These are phyloP conservation scores for Criorhina ranunculi DNA, from an alignment of 2,888 invertebrate genomes.

Conservation along the genomic window DNA sequence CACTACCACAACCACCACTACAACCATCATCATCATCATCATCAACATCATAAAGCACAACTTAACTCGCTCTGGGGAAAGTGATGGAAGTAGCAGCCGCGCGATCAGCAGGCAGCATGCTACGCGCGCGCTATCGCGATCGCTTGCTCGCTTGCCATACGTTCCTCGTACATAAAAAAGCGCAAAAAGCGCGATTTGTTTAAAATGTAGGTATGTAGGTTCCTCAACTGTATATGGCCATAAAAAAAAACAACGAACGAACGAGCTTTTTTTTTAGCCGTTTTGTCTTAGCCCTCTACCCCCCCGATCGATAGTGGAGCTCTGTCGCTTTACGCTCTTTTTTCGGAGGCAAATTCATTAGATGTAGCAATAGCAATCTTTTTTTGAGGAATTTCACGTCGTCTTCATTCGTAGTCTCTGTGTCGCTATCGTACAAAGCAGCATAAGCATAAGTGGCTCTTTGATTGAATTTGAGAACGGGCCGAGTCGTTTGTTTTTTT, in stretches of 20 bases:
- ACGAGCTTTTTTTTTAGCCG: constrained; percentile 69
- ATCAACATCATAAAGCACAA: constrained; percentile 23
- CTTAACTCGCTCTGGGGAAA: constrained; percentile 62
- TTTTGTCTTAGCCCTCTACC: constrained; percentile 40
- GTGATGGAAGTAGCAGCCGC: constrained; percentile 62
- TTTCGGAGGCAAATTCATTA: constrained; percentile 55
- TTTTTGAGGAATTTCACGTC: constrained; percentile 41
- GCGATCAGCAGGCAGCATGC: constrained; percentile 51
- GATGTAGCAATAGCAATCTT: constrained; percentile 46
- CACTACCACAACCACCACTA: constrained; percentile 11
- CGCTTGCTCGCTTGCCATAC: constrained; percentile 3
- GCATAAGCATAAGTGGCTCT: constrained; percentile 46
- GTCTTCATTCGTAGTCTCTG: background rate
- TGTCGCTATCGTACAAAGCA: constrained; percentile 8
- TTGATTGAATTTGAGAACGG: constrained; percentile 56
- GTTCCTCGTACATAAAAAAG: constrained; percentile 43
- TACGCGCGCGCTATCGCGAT: constrained; percentile 53
- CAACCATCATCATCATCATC: constrained; percentile 7
- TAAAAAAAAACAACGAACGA: constrained; percentile 59
- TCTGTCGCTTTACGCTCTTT: constrained; percentile 28
- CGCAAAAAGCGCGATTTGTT: constrained; percentile 81
- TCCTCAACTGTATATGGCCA: constrained; percentile 81
- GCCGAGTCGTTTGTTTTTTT: constrained; percentile 13
- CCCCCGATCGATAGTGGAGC: constrained; percentile 9
- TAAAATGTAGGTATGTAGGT: constrained; percentile 84